Evolutionary conservation across 2,113 vertebrate species (phyloP).

Genomic region (Neopipo cinnamomea): DNA sequence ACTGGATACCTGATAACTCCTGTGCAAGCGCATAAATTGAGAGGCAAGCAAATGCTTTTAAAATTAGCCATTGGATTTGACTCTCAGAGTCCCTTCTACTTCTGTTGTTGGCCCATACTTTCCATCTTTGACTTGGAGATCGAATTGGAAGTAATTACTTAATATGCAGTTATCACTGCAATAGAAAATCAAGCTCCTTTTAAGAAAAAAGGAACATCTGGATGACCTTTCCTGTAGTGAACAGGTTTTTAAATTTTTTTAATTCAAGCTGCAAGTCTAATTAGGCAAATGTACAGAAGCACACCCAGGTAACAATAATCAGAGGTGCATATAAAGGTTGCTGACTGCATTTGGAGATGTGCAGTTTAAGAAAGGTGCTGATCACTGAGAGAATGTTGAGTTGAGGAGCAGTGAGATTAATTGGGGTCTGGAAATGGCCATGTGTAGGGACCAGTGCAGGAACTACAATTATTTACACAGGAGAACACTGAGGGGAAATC

Average conservation of each 20-base stretch:
- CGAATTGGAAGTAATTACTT: neutral
- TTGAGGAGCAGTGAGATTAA: neutral
- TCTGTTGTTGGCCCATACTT: neutral
- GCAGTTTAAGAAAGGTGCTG: neutral
- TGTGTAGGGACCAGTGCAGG: neutral
- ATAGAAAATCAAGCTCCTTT: neutral
- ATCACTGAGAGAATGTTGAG: fast-evolving
- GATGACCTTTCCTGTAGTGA: neutral
- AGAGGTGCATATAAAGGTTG: neutral
- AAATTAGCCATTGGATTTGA: neutral
- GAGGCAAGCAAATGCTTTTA: neutral
- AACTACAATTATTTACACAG: neutral
- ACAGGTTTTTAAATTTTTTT: neutral
- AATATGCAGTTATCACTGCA: neutral
- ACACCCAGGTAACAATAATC: neutral
- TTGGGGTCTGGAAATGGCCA: neutral
- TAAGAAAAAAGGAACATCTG: neutral
- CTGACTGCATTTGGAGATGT: neutral
- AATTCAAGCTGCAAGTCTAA: neutral
- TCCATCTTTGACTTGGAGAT: neutral
- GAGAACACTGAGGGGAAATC: neutral
- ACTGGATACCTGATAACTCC: neutral
- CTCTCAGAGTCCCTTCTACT: neutral
- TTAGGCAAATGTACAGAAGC: neutral
- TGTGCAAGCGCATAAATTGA: neutral